Evolutionary conservation across 2,888 invertebrate species (phyloP).

Genomic region (Eretmocerus hayati): DNA sequence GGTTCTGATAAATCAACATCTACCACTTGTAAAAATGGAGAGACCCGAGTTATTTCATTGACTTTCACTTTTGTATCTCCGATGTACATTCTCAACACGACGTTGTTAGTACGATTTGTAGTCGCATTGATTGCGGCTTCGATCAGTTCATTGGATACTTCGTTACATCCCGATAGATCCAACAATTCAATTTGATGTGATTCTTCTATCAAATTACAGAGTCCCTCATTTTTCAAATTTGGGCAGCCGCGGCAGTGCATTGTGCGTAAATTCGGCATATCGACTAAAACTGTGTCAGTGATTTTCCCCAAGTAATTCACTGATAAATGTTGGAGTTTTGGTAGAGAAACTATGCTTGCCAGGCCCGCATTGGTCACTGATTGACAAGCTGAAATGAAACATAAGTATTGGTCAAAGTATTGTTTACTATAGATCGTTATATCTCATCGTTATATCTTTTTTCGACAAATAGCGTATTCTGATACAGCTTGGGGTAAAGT

Average conservation of each 20-base stretch:
- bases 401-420: too few relatives aligned
- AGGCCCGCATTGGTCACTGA: constrained; percentile 32
- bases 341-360: constrained; percentile 29
- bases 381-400: constrained; percentile 26
- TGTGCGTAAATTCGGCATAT: constrained; percentile 29
- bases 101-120: constrained; percentile 31
- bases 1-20: constrained; percentile 28
- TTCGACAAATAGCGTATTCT: too few relatives aligned
- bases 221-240: constrained; percentile 28
- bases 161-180: constrained; percentile 35
- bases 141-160: constrained; percentile 30
- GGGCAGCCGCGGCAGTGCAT: constrained; percentile 35
- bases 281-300: constrained; percentile 29
- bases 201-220: constrained; percentile 28
- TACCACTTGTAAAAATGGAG: constrained; percentile 35
- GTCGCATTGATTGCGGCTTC: constrained; percentile 32
- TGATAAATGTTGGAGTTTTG: constrained; percentile 32
- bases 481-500: too few relatives aligned
- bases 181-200: constrained; percentile 32
- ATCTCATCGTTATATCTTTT: too few relatives aligned
- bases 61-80: constrained; percentile 28
- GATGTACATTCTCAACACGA: constrained; percentile 34
- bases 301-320: constrained; percentile 31
- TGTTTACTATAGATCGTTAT: too few relatives aligned
- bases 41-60: constrained; percentile 23